Percentiles rank a stretch among this genome's conserved stretches.
Conservation (phyloP, 2,888 invertebrate genomes). For the Rambutsinella grinnellia region DNA sequence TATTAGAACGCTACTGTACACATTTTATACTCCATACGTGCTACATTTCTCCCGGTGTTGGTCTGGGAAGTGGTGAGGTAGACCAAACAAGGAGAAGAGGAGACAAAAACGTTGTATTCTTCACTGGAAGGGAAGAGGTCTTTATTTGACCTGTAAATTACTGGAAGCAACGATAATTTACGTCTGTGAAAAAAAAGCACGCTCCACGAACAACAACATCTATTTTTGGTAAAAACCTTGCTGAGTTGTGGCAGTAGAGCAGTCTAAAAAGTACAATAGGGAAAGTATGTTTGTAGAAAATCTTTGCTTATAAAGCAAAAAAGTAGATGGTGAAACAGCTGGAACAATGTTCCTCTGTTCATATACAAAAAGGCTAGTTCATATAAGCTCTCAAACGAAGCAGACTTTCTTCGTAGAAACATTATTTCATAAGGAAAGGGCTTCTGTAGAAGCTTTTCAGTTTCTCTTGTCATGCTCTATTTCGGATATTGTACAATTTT, state of each 20-base stretch:
- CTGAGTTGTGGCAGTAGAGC: constrained; percentile 14
- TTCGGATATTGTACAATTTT: constrained; percentile 5
- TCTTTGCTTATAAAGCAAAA: not conserved
- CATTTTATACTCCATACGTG: not conserved
- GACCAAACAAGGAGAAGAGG: constrained; percentile 1
- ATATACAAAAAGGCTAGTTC: no score
- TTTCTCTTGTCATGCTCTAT: constrained; percentile 46
- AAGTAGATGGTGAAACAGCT: constrained; percentile 41
- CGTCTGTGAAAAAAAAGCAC: constrained; percentile 29
- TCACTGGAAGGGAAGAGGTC: constrained; percentile 24
- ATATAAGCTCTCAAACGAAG: no score
- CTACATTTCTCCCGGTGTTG: not conserved
- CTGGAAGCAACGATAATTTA: constrained; percentile 47
- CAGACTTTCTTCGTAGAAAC: constrained; percentile 31
- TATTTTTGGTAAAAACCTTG: constrained; percentile 25
- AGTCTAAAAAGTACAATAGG: constrained; percentile 28
- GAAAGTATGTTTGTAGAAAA: not conserved
- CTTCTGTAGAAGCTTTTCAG: constrained; percentile 32
- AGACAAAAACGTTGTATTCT: not conserved
- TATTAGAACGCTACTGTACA: not conserved
- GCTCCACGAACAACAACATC: constrained; percentile 30
- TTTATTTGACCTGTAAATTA: constrained; percentile 56
- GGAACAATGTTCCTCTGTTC: constrained; percentile 23
- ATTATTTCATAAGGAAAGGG: constrained; percentile 47
- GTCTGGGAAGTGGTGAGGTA: not conserved